Conservation (phyloP, 1,140 invertebrate species). For the Rhynchophorus ferrugineus region DNA sequence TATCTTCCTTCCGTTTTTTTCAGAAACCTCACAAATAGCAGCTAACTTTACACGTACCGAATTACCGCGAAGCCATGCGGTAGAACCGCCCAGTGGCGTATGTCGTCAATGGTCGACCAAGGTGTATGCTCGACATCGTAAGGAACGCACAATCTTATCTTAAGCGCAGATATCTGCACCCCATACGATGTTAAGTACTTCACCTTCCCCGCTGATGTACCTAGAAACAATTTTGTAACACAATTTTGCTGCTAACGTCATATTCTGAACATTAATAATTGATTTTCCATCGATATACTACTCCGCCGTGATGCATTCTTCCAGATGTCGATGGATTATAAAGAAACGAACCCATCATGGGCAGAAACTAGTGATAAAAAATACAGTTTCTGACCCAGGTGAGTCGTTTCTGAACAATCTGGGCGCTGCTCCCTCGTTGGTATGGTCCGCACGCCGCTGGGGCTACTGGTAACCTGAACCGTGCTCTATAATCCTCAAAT, state of each 20-base stretch:
- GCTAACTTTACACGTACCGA: neutral
- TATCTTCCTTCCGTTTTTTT: neutral
- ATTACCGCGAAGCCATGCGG: neutral
- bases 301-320: no score
- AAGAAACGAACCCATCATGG: constrained; percentile 37
- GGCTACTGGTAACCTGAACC: neutral
- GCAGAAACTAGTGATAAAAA: constrained; percentile 38
- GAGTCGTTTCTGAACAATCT: constrained; percentile 21
- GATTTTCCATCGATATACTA: no score
- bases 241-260: no score
- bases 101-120: neutral
- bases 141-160: constrained; percentile 22
- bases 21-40: neutral
- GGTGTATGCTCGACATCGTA: constrained; percentile 21
- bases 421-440: neutral
- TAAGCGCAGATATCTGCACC: constrained; percentile 22
- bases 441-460: neutral
- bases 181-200: constrained; percentile 23
- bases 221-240: no score
- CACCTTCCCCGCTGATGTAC: constrained; percentile 6
- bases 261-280: no score
- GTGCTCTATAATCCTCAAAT: neutral
- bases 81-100: neutral
- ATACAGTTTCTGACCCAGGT: constrained; percentile 34
- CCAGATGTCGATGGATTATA: neutral